These are phyloP conservation scores for Syngnathus floridae DNA, from an alignment of 2,113 vertebrate species.

Conservation along the genomic window DNA sequence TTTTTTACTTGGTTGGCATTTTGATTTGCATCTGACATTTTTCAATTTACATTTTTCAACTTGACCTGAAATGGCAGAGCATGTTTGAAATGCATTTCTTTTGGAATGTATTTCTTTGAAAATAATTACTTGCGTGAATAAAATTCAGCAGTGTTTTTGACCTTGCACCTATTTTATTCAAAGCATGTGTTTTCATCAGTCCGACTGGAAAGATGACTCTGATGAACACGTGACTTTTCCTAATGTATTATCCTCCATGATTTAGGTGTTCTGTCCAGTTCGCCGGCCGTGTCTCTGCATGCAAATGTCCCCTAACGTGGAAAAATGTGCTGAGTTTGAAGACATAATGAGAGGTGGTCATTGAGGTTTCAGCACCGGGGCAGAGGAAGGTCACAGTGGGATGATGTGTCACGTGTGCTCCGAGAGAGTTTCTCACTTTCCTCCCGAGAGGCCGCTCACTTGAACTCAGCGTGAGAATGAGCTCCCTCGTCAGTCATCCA, in stretches of 20 bases:
- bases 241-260: background rate
- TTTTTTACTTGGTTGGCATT: too few relatives aligned
- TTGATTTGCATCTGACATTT: too few relatives aligned
- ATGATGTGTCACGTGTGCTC: conserved; percentile 35
- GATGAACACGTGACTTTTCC: background rate
- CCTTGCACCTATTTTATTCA: background rate
- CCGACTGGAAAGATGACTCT: background rate
- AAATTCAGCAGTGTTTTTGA: background rate
- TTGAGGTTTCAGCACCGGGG: conserved; percentile 13
- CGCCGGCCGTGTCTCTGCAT: background rate
- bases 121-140: background rate
- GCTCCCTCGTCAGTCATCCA: conserved; percentile 59
- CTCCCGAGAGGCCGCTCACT: conserved; percentile 59
- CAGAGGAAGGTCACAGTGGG: conserved; percentile 21
- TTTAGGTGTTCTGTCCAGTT: background rate
- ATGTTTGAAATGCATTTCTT: too few relatives aligned
- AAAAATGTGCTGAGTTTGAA: conserved; percentile 4
- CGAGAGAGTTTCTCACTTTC: conserved; percentile 45
- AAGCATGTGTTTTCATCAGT: background rate
- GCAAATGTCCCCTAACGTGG: background rate
- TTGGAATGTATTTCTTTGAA: background rate
- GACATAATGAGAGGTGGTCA: conserved; percentile 19
- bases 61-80: too few relatives aligned
- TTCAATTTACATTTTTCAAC: too few relatives aligned
- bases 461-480: conserved; percentile 61